A percentile compares a stretch with the other conserved stretches of the same genome.
Evolutionary conservation across 1,140 invertebrate species (phyloP).

Genomic region (Yoshiicerus persimilis): DNA sequence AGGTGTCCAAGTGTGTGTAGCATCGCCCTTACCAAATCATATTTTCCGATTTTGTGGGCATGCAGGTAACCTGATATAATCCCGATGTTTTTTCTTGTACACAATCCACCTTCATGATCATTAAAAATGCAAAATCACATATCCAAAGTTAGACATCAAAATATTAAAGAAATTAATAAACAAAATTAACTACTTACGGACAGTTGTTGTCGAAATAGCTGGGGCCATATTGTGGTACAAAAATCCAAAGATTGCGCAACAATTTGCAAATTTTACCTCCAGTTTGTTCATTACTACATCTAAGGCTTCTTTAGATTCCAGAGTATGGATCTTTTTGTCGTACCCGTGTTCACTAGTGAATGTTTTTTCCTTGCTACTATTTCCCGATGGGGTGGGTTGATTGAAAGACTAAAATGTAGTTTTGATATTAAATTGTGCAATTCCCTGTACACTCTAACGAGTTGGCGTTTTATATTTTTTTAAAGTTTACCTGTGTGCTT

Average conservation of each 20-base stretch:
- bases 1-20: slow-evolving; percentile 24
- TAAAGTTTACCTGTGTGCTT: background rate
- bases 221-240: slow-evolving; percentile 28
- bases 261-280: background rate
- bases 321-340: background rate
- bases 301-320: background rate
- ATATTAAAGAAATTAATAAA: too few relatives aligned
- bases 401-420: background rate
- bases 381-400: too few relatives aligned
- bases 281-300: background rate
- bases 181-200: background rate
- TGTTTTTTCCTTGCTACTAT: background rate
- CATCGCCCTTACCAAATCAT: slow-evolving; percentile 7
- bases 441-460: too few relatives aligned
- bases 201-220: slow-evolving; percentile 3
- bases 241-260: slow-evolving; percentile 23
- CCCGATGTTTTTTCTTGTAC: background rate
- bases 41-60: background rate
- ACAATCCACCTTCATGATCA: background rate
- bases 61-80: slow-evolving; percentile 15
- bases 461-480: too few relatives aligned
- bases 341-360: background rate
- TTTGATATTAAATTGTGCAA: background rate
- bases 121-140: background rate
- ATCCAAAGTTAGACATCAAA: background rate